Conservation (phyloP, 2,113 vertebrate species). For the Entomyzon cyanotis region DNA sequence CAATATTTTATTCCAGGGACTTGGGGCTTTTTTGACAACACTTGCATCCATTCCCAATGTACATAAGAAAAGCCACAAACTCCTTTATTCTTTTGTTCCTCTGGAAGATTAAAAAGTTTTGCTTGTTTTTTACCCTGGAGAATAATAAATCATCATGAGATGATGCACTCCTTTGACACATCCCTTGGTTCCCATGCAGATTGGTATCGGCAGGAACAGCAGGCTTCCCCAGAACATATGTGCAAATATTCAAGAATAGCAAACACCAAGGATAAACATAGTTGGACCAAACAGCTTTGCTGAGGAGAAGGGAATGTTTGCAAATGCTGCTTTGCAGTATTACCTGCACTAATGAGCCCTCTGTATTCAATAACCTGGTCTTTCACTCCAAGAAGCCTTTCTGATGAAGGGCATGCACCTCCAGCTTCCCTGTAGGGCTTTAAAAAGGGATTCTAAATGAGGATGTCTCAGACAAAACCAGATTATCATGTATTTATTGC, state of each 20-base stretch:
- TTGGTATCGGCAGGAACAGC: constrained; percentile 13
- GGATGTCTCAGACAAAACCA: neutral
- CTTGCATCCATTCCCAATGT: neutral
- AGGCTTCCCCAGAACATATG: constrained; percentile 65
- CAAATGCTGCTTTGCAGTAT: constrained; percentile 9
- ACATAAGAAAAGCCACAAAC: neutral
- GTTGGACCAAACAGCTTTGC: neutral
- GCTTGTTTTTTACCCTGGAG: neutral
- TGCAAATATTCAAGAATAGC: constrained; percentile 59
- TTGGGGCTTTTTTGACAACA: neutral
- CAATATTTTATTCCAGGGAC: neutral
- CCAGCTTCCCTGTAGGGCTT: neutral
- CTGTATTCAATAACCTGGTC: neutral
- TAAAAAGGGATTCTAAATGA: neutral
- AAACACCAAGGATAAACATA: constrained; percentile 57
- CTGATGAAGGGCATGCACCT: neutral
- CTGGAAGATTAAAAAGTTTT: neutral
- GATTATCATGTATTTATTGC: neutral
- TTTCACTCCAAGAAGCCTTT: neutral
- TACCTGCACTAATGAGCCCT: neutral
- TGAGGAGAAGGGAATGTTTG: neutral
- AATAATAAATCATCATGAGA: constrained; percentile 9
- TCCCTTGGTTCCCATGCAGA: constrained; percentile 6
- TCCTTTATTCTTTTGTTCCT: neutral
- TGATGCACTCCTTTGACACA: neutral